These are phyloP conservation scores for Notospermus geniculatus DNA, from an alignment of 1,140 invertebrate species.

Conservation along the genomic window DNA sequence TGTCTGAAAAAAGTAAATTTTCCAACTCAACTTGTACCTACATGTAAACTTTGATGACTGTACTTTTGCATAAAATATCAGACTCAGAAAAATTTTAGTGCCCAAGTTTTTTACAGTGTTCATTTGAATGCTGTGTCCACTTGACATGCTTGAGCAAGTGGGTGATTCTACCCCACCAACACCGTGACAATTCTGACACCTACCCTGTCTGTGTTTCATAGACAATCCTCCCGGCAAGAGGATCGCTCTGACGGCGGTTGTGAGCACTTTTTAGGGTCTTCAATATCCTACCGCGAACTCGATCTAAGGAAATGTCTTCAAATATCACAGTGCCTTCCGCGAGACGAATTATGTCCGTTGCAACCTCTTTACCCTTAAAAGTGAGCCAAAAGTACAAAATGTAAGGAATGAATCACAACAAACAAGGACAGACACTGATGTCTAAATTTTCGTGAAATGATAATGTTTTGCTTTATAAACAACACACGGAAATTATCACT, in stretches of 20 bases:
- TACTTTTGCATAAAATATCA: too few species aligned
- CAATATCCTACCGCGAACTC: slow-evolving; percentile 41
- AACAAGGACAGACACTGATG: too few species aligned
- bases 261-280: slow-evolving; percentile 42
- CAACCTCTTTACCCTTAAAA: slow-evolving; percentile 87
- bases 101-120: too few species aligned
- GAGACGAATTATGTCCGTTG: slow-evolving; percentile 86
- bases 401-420: background rate
- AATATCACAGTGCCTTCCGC: slow-evolving; percentile 91
- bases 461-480: too few species aligned
- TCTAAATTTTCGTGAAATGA: too few species aligned
- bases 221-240: slow-evolving; percentile 49
- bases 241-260: slow-evolving; percentile 48
- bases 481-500: slow-evolving; percentile 19
- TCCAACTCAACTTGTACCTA: too few species aligned
- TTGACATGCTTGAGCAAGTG: too few species aligned
- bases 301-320: slow-evolving; percentile 77
- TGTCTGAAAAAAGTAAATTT: slow-evolving; percentile 27
- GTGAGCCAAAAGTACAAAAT: background rate
- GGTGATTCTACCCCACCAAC: too few species aligned
- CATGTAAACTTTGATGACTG: too few species aligned
- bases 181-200: too few species aligned
- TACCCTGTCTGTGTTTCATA: slow-evolving; percentile 49
- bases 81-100: too few species aligned
- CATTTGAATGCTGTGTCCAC: too few species aligned